These are phyloP conservation scores for Pteromalus puparum DNA, from an alignment of 1,140 invertebrate species.

Conservation along the genomic window DNA sequence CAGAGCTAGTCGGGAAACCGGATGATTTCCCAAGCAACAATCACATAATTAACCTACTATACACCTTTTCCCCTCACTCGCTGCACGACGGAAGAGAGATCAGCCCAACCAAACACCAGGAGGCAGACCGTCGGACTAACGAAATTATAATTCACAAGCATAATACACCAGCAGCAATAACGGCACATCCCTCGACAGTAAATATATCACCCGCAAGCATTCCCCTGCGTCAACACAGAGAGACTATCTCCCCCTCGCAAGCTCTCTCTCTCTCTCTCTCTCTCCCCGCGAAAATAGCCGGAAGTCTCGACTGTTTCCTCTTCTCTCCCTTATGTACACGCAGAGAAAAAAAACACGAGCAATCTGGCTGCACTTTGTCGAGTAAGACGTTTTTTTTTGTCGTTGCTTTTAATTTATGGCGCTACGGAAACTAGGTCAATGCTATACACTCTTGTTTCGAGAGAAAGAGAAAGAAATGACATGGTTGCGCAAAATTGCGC, in stretches of 20 bases:
- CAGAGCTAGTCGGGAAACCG: no score
- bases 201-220: neutral
- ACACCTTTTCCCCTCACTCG: no score
- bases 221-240: neutral
- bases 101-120: neutral
- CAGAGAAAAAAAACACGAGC: neutral
- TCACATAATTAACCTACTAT: no score
- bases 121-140: neutral
- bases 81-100: neutral
- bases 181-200: neutral
- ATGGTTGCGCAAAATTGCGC: neutral
- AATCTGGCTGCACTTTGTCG: neutral
- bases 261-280: neutral
- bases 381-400: neutral
- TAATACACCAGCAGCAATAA: neutral
- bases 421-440: neutral
- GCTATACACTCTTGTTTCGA: neutral
- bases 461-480: neutral
- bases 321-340: neutral
- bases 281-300: neutral
- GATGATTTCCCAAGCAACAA: no score
- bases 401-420: neutral
- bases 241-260: neutral
- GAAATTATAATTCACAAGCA: slow-evolving; percentile 1
- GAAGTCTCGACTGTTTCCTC: neutral